Evolutionary conservation across 2,888 invertebrate genomes (phyloP).

Genomic region (Cheilosia grossa): DNA sequence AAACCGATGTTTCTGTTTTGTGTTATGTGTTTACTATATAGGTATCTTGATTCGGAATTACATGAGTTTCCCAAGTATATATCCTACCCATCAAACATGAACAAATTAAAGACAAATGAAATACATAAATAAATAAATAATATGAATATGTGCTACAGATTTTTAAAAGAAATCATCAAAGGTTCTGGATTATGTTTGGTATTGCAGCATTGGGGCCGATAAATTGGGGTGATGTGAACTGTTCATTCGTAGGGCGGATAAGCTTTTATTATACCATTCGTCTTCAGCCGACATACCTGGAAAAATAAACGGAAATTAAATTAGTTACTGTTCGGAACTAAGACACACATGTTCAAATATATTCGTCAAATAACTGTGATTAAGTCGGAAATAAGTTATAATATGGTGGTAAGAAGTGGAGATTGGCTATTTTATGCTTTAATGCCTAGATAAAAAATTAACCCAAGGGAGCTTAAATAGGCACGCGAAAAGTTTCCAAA

Average conservation of each 20-base stretch:
- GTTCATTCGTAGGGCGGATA: slow-evolving; percentile 98
- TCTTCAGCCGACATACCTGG: slow-evolving; percentile 96
- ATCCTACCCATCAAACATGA: not conserved
- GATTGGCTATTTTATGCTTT: slow-evolving; percentile 33
- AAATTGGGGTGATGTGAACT: slow-evolving; percentile 97
- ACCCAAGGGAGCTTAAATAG: too few species aligned
- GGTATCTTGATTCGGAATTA: not conserved
- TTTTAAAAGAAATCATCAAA: slow-evolving; percentile 83
- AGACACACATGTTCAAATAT: not conserved
- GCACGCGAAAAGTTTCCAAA: too few species aligned
- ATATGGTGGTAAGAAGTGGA: slow-evolving; percentile 4
- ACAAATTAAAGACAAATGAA: not conserved
- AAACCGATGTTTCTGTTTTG: too few species aligned
- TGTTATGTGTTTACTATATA: not conserved
- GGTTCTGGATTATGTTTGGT: slow-evolving; percentile 94
- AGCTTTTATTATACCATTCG: slow-evolving; percentile 99
- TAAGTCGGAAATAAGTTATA: slow-evolving; percentile 23
- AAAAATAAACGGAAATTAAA: slow-evolving; percentile 75
- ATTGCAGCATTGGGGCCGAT: slow-evolving; percentile 97
- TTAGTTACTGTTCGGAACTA: slow-evolving; percentile 28
- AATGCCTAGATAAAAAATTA: not conserved
- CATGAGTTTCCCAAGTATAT: not conserved
- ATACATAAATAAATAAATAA: not conserved
- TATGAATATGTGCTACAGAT: slow-evolving; percentile 63
- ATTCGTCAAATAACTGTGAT: not conserved